Base-by-base conservation (phyloP, 2,888 invertebrate genomes). In the Tachystola acroxantha region DNA sequence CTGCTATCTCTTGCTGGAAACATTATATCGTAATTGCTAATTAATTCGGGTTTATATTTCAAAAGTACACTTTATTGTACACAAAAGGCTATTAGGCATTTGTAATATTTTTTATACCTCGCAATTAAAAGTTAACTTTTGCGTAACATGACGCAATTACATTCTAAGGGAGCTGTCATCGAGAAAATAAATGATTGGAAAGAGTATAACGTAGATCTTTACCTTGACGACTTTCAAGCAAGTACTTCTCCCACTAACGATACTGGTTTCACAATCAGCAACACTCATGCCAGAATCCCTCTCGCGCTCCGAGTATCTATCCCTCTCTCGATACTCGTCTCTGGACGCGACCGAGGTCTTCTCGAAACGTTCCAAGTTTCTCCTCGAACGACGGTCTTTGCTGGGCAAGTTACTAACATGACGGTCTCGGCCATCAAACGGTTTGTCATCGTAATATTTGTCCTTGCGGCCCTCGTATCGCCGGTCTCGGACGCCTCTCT, bases 141-240 rank as follows among this genome's bases (percentile, higher is more conserved):
- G n/a, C n/a, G n/a, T n/a, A n/a, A n/a, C n/a, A n/a, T n/a, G n/a
- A n/a, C n/a, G n/a, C n/a, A n/a, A n/a, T n/a, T n/a, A n/a, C n/a
- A n/a, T n/a, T n/a, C n/a, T n/a, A n/a, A n/a, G n/a, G n/a, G n/a
- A n/a, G n/a, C n/a, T n/a, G n/a, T n/a, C n/a, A n/a, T n/a, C n/a
- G n/a, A n/a, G n/a, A n/a, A n/a, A n/a, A n/a, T n/a, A n/a, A n/a
- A n/a, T n/a, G n/a, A n/a, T n/a, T n/a, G n/a, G n/a, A n/a, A n/a
- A n/a, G n/a, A n/a, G n/a, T n/a, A n/a, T n/a, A n/a, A n/a, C n/a
- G n/a, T n/a, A n/a, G n/a, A n/a, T n/a, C n/a, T 16, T 3, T 16
- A 84, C 85, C 67, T 85, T 85, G 0, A 85, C 82, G 22, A 70
- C 73, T 47, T 65, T 72, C 37, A 85, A 59, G 42, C 74, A 84